Evolutionary conservation across 2,113 vertebrate genomes (phyloP), one percentile per base, ranked within the genome.

Genomic region (Meleagris gallopavo): DNA sequence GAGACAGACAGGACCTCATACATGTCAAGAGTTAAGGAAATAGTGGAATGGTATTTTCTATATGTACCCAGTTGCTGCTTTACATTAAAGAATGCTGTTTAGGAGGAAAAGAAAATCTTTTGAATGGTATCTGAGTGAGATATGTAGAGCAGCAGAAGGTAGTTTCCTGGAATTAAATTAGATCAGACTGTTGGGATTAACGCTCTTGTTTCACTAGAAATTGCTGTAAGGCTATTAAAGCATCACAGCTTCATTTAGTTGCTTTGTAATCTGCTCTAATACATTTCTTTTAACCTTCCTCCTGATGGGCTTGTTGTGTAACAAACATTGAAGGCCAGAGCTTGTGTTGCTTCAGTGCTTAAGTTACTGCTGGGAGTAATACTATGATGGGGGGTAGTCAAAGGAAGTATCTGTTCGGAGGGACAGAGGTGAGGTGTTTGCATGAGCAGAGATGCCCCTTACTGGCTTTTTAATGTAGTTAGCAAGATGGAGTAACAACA

Each of bases 261-360:
- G 62, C 64, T 94, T 70, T 88, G 84, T 94, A 89, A 95, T 87
- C 84, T 83, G 71, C 88, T 88, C 50, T 69, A 65, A 67, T 83
- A 66, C 8, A 13, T 60, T 43, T 70, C 64, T 65, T 74, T 92
- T 87, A 94, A 87, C 61, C 85, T 69, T 74, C 52, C 34, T 50
- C 71, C 48, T 84, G 61, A 75, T 58, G 77, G 79, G 20, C 45
- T 7, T 17, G 64, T 89, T 92, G 75, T 18, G 34, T 83, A 93
- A 94, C 77, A 78, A 67, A 11, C 13, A 8, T 2, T 5, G 69
- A 90, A 77, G 69, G 70, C 70, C 65, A 89, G 83, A 52, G 13
- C 61, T 83, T 66, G 57, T 11, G 43, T 10, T 57, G n/a, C 30
- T 79, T 66, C 62, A 34, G 38, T 16, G 30, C 18, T 48, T 29